Conservation (phyloP, 2,797 vertebrate species). For the Acropternis orthonyx region DNA sequence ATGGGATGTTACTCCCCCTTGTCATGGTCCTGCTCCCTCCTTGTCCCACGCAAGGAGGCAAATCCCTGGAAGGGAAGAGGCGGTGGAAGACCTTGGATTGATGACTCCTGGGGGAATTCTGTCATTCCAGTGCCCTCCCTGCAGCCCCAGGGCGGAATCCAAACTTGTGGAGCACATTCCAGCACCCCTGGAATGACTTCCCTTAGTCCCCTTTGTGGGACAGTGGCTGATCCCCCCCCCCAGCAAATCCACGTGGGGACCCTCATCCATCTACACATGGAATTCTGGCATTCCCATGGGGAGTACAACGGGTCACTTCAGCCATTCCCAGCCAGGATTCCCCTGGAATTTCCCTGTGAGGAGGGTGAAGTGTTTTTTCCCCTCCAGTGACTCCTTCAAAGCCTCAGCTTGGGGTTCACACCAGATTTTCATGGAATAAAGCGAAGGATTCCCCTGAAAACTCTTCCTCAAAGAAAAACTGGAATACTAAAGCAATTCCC, state of each 20-base stretch:
- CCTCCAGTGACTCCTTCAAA: neutral
- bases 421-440: neutral
- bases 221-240: no score
- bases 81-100: fast-evolving
- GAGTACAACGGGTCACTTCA: neutral
- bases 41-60: neutral
- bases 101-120: neutral
- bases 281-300: neutral
- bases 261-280: fast-evolving
- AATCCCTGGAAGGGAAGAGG: neutral
- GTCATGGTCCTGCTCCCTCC: neutral
- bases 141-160: neutral
- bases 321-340: neutral
- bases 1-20: neutral
- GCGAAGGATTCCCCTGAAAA: neutral
- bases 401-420: neutral
- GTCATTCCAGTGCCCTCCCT: neutral
- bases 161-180: neutral
- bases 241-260: neutral
- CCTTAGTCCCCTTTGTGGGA: neutral
- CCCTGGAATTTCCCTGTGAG: neutral
- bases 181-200: neutral
- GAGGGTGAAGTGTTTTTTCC: neutral
- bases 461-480: fast-evolving
- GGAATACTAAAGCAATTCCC: neutral